Percentiles rank a stretch among this genome's conserved stretches.
phyloP scores from a whole-genome alignment of 2,113 vertebrate genomes.

The Elephantulus edwardii region DNA sequence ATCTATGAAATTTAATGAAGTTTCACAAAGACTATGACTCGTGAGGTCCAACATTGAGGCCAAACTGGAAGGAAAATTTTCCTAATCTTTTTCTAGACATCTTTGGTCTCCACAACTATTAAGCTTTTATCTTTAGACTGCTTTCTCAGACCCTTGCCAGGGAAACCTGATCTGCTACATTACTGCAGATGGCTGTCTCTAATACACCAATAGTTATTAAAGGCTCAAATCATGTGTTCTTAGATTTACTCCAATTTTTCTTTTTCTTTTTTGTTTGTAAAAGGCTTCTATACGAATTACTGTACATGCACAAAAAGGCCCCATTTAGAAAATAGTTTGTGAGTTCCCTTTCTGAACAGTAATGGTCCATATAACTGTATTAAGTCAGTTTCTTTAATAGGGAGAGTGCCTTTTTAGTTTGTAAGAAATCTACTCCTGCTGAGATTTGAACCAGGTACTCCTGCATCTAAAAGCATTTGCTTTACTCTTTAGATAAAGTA shows the following conservation, averaged over 20 bases:
- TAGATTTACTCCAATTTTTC: conserved; percentile 21
- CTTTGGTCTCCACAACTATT: conserved; percentile 47
- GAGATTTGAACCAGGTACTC: conserved; percentile 78
- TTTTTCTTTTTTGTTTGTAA: conserved; percentile 68
- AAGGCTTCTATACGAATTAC: conserved; percentile 75
- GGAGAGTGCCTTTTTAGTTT: conserved; percentile 73
- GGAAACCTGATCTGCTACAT: conserved; percentile 49
- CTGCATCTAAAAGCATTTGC: conserved; percentile 77
- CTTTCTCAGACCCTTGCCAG: conserved; percentile 59
- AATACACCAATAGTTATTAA: conserved; percentile 71
- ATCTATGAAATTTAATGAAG: conserved; percentile 32
- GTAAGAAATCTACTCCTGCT: conserved; percentile 70
- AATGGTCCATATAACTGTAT: conserved; percentile 75
- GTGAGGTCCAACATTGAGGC: neutral
- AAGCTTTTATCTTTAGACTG: conserved; percentile 69
- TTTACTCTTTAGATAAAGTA: conserved; percentile 54
- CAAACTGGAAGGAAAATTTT: conserved; percentile 40
- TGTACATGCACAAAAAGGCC: conserved; percentile 71
- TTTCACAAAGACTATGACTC: neutral
- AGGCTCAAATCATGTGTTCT: conserved; percentile 68
- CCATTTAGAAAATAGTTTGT: conserved; percentile 78
- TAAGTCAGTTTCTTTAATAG: conserved; percentile 76
- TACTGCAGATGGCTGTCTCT: conserved; percentile 62
- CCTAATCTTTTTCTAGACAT: conserved; percentile 50
- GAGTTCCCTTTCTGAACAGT: conserved; percentile 70